Evolutionary conservation across 2,113 vertebrate genomes (phyloP), one percentile per base, ranked within the genome.

Genomic region (Tonatia bakeri): DNA sequence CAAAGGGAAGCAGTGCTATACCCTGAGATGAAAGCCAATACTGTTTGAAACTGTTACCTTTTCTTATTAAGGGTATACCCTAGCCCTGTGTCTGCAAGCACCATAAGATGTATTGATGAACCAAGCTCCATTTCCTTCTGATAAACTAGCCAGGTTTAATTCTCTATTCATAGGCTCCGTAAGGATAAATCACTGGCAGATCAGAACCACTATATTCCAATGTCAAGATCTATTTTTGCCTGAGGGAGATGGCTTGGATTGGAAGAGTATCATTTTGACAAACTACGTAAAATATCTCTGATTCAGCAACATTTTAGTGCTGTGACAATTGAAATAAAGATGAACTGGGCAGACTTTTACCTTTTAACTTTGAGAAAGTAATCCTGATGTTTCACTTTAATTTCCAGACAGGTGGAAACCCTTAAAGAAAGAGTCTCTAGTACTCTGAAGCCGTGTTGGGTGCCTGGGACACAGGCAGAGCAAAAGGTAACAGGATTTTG

Each of bases 131-230:
- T 85, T 82, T 84, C 43, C 65, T 79, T 54, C 65, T 16, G 64
- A 90, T 86, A 75, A 93, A 93, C 73, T 67, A 86, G 12, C 45
- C 20, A 59, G 70, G 82, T 91, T 90, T 90, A 87, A 94, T 82
- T 94, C 56, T 67, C 81, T 94, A 4, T 69, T 87, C 54, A 50
- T 50, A 69, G 75, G n/a, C 67, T 75, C 67, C 17, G 73, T 67
- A 36, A 87, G 56, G 81, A 50, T 96, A 67, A 75, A 96, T 75
- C 47, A 67, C 31, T 31, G 75, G 54, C 19, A 67, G 61, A 79
- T 59, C 33, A 38, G 38, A 86, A 81, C 64, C 13, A 81, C 82
- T 96, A 20, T 69, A 43, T 56, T 75, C 73, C 47, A 26, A 40
- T 76, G 67, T 54, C 33, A 56, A 87, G 81, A 43, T 86, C 86